These are phyloP conservation scores for Acromyrmex heyeri DNA, from an alignment of 1,140 invertebrate species.

Conservation along the genomic window DNA sequence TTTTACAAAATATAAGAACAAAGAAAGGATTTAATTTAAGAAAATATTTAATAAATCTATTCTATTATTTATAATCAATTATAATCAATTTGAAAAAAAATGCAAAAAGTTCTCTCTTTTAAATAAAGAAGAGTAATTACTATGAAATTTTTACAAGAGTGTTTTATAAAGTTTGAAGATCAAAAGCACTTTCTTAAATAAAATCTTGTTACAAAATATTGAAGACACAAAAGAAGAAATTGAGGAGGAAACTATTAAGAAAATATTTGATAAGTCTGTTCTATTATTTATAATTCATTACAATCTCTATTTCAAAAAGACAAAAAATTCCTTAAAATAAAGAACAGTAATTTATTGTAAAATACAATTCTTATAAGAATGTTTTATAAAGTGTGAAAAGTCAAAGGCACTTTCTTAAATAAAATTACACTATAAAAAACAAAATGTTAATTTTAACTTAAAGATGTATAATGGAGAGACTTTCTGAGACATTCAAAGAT, in stretches of 20 bases:
- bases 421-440: not conserved
- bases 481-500: no score
- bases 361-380: not conserved
- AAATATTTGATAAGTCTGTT: no score
- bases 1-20: not conserved
- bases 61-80: not conserved
- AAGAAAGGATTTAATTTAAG: not conserved
- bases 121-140: not conserved
- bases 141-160: not conserved
- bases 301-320: no score
- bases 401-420: not conserved
- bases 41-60: not conserved
- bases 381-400: not conserved
- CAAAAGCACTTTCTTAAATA: not conserved
- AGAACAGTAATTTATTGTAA: not conserved
- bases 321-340: slow-evolving; percentile 8
- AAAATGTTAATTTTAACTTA: no score
- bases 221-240: no score
- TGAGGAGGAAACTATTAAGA: no score
- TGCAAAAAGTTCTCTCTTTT: not conserved
- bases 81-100: not conserved
- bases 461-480: no score
- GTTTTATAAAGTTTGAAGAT: not conserved
- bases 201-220: no score
- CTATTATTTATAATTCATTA: no score